Base-by-base conservation (phyloP, 2,888 invertebrate genomes). In the Plebejus melissa region DNA sequence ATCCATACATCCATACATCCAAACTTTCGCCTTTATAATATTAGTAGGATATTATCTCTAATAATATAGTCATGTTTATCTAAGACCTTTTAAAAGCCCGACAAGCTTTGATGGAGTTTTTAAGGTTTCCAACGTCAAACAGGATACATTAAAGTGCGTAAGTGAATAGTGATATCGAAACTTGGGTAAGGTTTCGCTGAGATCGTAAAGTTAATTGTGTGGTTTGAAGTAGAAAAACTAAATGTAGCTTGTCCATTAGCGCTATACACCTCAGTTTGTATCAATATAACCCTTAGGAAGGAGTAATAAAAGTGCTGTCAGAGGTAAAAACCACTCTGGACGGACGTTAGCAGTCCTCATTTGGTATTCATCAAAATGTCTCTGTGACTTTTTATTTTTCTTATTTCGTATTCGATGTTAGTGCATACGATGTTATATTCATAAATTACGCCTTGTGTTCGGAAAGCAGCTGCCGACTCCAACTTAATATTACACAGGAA, bases 351-450 rank as follows among this genome's bases (percentile, higher is more conserved):
- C 74, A 28, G 16, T 32, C 50, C 58, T 78, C 80, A 83, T 84
- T 83, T 85, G 83, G 85, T 85, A 87, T 87, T 85, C 83, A 86
- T 84, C 82, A 78, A 75, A 81, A 80, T 81, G 80, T 79, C 81
- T 84, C 78, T 80, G 84, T 84, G 83, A 83, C 82, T 83, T 85
- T 83, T 85, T 84, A 70, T 83, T 83, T 84, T 82, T 84, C 81
- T 82, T 82, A 81, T 83, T 85, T 82, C 79, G 81, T 83, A 83
- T 84, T 83, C 83, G 78, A 83, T 76, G 81, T 81, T 79, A 81
- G 80, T 78, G 79, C 77, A 78, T 81, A 78, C 77, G 79, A 82
- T 81, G 81, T 81, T 80, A 80, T 82, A 81, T 82, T 82, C 82
- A 83, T 83, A 81, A 81, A 80, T 80, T 81, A 78, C 79, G 80